These are phyloP conservation scores for Sminthopsis crassicaudata DNA, from an alignment of 2,113 vertebrate species.

Conservation along the genomic window DNA sequence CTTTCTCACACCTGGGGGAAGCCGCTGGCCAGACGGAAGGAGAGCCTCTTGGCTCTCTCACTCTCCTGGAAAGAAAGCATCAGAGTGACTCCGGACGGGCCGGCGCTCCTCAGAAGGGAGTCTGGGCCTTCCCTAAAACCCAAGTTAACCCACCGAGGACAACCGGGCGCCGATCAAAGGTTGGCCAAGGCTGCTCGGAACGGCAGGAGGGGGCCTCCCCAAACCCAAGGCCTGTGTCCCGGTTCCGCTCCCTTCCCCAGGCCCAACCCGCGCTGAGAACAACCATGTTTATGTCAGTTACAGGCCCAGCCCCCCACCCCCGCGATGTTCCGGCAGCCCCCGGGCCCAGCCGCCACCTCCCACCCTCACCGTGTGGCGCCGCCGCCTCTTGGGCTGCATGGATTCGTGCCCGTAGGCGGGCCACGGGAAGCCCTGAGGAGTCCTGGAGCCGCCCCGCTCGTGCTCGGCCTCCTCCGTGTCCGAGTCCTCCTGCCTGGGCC, in stretches of 20 bases:
- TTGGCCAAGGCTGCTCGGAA: not conserved
- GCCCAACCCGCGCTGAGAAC: not conserved
- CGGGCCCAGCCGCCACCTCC: not conserved
- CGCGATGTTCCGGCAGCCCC: not conserved
- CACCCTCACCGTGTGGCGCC: constrained; percentile 90
- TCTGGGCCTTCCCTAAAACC: not conserved
- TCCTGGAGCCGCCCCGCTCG: constrained; percentile 81
- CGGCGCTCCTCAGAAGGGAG: not conserved
- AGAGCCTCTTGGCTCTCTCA: constrained; percentile 80
- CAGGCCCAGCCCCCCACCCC: too few species aligned
- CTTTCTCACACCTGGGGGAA: constrained; percentile 84
- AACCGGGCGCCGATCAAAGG: not conserved
- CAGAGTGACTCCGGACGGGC: not conserved
- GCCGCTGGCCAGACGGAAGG: constrained; percentile 82
- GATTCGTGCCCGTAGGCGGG: constrained; percentile 89
- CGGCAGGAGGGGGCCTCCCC: not conserved
- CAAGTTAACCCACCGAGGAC: not conserved
- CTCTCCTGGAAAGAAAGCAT: constrained; percentile 81
- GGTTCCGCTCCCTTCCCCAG: not conserved
- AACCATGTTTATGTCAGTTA: not conserved
- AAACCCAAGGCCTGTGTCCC: not conserved
- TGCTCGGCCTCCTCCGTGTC: constrained; percentile 92
- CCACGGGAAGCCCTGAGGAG: constrained; percentile 89
- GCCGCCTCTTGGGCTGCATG: constrained; percentile 93
- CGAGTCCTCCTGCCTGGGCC: constrained; percentile 88